Evolutionary conservation across 2,113 vertebrate species (phyloP).

Genomic region (Nicator chloris): DNA sequence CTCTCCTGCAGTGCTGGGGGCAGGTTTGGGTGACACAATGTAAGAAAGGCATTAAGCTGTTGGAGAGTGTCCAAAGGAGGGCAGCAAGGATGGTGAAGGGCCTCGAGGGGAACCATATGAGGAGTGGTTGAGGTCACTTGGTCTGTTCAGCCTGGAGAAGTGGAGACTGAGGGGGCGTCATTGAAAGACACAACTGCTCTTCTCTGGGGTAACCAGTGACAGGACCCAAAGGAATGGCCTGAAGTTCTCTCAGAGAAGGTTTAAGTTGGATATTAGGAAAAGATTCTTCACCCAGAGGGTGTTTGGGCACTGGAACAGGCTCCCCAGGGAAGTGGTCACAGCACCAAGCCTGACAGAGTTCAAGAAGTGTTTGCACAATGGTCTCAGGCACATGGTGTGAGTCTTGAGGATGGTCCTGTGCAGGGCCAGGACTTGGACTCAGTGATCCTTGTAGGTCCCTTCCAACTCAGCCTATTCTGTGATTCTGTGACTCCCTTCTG

Average conservation of each 20-base stretch:
- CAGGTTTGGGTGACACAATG: neutral
- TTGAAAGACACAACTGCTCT: neutral
- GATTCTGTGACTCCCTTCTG: neutral
- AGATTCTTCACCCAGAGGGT: neutral
- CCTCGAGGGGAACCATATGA: fast-evolving
- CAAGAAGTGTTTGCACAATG: neutral
- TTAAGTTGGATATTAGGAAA: neutral
- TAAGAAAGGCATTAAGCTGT: neutral
- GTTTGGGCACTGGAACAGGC: neutral
- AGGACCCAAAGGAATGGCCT: neutral
- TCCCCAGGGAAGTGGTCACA: neutral
- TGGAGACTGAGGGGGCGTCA: neutral
- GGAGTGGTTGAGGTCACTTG: neutral
- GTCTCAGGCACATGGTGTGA: neutral
- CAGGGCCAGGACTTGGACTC: neutral
- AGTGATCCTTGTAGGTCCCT: neutral
- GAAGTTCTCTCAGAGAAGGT: neutral
- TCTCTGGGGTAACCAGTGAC: neutral
- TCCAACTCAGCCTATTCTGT: neutral
- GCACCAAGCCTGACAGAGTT: neutral
- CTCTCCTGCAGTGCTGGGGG: fast-evolving
- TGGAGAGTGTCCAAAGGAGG: neutral
- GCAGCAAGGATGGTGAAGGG: neutral
- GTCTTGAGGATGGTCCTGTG: neutral
- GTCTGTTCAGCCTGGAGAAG: neutral